Conservation (phyloP, 2,797 vertebrate genomes). For the Sciaenops ocellatus region DNA sequence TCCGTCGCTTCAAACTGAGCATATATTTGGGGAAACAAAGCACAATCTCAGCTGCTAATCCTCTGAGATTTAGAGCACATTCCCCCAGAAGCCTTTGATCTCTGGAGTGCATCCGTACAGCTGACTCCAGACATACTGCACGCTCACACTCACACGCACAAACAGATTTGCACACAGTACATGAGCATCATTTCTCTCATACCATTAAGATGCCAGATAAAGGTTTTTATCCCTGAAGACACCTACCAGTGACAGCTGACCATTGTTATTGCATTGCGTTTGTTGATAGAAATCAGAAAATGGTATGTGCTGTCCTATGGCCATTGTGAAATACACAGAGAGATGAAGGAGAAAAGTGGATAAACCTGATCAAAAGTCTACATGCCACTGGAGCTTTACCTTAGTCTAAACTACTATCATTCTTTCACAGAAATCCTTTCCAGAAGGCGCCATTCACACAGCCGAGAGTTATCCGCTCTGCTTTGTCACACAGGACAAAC, state of each 20-base stretch:
- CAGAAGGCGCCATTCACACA: constrained; percentile 50
- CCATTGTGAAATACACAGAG: not conserved
- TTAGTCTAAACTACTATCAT: constrained; percentile 42
- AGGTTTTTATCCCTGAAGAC: constrained; percentile 19
- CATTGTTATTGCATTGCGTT: not conserved
- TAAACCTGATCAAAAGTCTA: constrained; percentile 37
- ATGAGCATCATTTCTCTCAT: constrained; percentile 42
- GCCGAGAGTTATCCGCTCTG: constrained; percentile 45
- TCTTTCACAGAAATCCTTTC: constrained; percentile 52
- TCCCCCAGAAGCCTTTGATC: constrained; percentile 85
- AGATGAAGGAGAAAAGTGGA: constrained; percentile 11
- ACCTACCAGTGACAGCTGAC: constrained; percentile 8
- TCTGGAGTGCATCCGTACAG: constrained; percentile 82
- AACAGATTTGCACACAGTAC: constrained; percentile 50
- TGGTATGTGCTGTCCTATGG: not conserved
- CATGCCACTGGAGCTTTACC: constrained; percentile 37
- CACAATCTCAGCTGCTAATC: constrained; percentile 84
- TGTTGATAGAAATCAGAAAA: constrained; percentile 2
- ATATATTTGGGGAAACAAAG: constrained; percentile 84
- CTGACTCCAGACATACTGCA: constrained; percentile 75
- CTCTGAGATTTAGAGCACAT: constrained; percentile 82
- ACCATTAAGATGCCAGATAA: constrained; percentile 19
- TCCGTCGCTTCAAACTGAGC: constrained; percentile 68
- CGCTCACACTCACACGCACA: constrained; percentile 53
- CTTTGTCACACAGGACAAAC: constrained; percentile 64